Evolutionary conservation across 1,140 invertebrate genomes (phyloP).

Genomic region (Cecropterus lyciades): DNA sequence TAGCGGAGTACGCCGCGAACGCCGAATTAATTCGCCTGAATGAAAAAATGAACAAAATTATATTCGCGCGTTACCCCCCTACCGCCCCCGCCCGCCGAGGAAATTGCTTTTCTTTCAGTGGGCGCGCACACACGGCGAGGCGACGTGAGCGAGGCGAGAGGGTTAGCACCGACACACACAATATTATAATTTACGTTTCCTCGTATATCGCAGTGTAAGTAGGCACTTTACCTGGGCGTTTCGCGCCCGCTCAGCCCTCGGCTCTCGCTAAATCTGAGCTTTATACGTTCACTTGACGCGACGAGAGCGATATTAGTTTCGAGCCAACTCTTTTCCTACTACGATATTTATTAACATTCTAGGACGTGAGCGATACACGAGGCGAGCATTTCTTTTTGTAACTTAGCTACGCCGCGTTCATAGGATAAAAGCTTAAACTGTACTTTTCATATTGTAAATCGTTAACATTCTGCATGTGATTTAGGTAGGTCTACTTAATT

Average conservation of each 20-base stretch:
- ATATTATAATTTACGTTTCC: conserved; percentile 84
- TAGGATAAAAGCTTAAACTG: conserved; percentile 8
- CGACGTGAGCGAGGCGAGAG: conserved; percentile 63
- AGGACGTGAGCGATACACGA: conserved; percentile 47
- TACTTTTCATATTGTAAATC: not conserved
- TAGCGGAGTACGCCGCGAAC: conserved; percentile 78
- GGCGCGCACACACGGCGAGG: conserved; percentile 66
- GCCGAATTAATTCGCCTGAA: conserved; percentile 82
- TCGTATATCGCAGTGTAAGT: conserved; percentile 82
- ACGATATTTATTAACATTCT: conserved; percentile 80
- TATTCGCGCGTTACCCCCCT: conserved; percentile 78
- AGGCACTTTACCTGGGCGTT: conserved; percentile 81
- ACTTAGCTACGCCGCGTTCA: conserved; percentile 9
- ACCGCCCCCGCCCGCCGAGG: conserved; percentile 66
- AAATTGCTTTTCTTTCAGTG: conserved; percentile 83
- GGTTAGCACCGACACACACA: conserved; percentile 79
- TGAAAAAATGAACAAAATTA: conserved; percentile 84
- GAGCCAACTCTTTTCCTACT: conserved; percentile 76
- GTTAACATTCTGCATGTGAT: not conserved
- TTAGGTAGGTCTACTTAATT: not conserved
- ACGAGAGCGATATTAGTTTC: conserved; percentile 82
- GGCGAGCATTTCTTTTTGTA: conserved; percentile 24
- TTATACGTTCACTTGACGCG: conserved; percentile 83
- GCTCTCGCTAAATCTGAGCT: conserved; percentile 82
- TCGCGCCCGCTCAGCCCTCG: conserved; percentile 76